phyloP scores from a whole-genome alignment of 1,140 invertebrate species.

The Heliothis virescens region DNA sequence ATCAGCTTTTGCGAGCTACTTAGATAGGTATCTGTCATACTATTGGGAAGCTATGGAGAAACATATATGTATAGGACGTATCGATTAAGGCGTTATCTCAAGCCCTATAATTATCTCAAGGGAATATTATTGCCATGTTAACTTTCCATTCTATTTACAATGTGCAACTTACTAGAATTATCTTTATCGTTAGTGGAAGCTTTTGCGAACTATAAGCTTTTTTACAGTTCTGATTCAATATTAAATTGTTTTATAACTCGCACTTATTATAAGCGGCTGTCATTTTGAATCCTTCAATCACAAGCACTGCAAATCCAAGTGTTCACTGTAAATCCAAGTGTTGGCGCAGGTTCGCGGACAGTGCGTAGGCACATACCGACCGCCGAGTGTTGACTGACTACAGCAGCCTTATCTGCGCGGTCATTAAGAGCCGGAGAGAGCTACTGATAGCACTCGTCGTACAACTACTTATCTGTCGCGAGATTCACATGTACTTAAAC shows the following conservation, averaged over 20 bases:
- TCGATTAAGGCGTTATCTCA: too few relatives aligned
- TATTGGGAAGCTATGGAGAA: too few relatives aligned
- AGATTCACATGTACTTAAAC: conserved; percentile 9
- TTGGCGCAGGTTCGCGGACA: conserved; percentile 1
- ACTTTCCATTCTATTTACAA: too few relatives aligned
- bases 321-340: neutral
- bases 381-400: conserved; percentile 19
- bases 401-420: conserved; percentile 34
- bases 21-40: too few relatives aligned
- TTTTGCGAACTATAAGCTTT: neutral
- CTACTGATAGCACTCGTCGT: conserved; percentile 23
- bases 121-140: too few relatives aligned
- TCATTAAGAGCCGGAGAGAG: conserved; percentile 39
- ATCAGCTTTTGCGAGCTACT: too few relatives aligned
- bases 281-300: neutral
- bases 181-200: too few relatives aligned
- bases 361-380: conserved; percentile 28
- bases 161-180: too few relatives aligned
- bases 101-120: too few relatives aligned
- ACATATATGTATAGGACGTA: too few relatives aligned
- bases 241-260: neutral
- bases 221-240: neutral
- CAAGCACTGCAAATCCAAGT: conserved; percentile 21
- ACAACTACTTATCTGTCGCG: neutral
- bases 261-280: neutral